Base-by-base conservation (phyloP, 2,888 invertebrate species). In the Pandemis corylana region DNA sequence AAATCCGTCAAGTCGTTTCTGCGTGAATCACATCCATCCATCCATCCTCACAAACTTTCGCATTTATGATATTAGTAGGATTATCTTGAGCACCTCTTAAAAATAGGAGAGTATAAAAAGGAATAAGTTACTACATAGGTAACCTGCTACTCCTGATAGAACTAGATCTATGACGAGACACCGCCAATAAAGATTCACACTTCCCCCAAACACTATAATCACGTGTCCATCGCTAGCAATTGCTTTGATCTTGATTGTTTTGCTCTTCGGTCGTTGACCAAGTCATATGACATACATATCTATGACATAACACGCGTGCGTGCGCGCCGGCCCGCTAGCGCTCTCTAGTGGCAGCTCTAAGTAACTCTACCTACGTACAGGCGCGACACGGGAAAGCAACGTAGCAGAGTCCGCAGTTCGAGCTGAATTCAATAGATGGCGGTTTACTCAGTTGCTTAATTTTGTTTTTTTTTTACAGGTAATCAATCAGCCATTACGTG, bases 211-310 rank as follows among this genome's bases (percentile, higher is more conserved):
- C 64, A 64, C 64, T 62, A 9, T 51, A 53, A 51, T 46, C 65
- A 49, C 59, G 71, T 65, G 59, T 62, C 53, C 44, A 2, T 46
- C 44, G 64, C 53, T 28, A 65, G 46, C 42, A 69, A 66, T 61
- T 53, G 53, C 51, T 65, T 65, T 53, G 15, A 63, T 62, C 71
- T 62, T 62, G 65, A 70, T 70, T 75, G 75, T 75, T 75, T 75
- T 75, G 67, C 70, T 63, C 75, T 7, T 56, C 71, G 75, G 75
- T 75, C 75, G 66, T 75, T 75, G 75, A 75, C 75, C 75, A 71
- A 71, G 70, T 75, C 75, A 75, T 75, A 71, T 75, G 75, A 71
- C 62, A 75, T 64, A 68, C 68, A 72, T 74, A 66, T 56, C 59
- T 66, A 42, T 74, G 70, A 75, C 67, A 75, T 71, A 71, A 71